Conservation (phyloP, 2,888 invertebrate genomes). For the Brassicogethes aeneus region DNA sequence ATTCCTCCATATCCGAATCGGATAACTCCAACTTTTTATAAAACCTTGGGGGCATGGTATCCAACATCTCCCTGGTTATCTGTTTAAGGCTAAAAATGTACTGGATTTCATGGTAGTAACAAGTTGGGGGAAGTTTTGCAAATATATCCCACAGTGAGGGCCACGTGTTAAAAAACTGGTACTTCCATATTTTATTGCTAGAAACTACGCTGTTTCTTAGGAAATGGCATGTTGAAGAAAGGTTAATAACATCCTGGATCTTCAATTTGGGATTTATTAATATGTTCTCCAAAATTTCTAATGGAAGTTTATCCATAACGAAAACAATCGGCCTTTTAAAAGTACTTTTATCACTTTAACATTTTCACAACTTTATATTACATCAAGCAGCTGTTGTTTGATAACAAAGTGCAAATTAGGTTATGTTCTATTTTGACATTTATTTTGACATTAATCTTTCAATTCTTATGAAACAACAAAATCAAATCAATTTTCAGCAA, state of each 20-base stretch:
- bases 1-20: conserved; percentile 39
- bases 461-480: too few species aligned
- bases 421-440: too few species aligned
- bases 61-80: conserved; percentile 33
- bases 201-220: conserved; percentile 42
- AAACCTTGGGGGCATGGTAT: conserved; percentile 41
- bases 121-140: conserved; percentile 22
- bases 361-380: background rate
- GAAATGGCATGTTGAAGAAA: conserved; percentile 46
- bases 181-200: conserved; percentile 43
- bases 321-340: too few species aligned
- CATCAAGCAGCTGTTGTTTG: background rate
- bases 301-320: conserved; percentile 31
- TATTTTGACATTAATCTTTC: too few species aligned
- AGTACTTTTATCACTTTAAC: background rate
- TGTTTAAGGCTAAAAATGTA: conserved; percentile 31
- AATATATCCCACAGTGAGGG: background rate
- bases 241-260: conserved; percentile 43
- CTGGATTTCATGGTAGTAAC: conserved; percentile 38
- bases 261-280: conserved; percentile 24
- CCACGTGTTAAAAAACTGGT: conserved; percentile 41
- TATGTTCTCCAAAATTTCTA: conserved; percentile 35
- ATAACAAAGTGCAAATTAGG: too few species aligned
- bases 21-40: conserved; percentile 42
- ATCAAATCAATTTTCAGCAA: too few species aligned